phyloP scores from a whole-genome alignment of 2,888 invertebrate genomes.

The Coelinius sp. region DNA sequence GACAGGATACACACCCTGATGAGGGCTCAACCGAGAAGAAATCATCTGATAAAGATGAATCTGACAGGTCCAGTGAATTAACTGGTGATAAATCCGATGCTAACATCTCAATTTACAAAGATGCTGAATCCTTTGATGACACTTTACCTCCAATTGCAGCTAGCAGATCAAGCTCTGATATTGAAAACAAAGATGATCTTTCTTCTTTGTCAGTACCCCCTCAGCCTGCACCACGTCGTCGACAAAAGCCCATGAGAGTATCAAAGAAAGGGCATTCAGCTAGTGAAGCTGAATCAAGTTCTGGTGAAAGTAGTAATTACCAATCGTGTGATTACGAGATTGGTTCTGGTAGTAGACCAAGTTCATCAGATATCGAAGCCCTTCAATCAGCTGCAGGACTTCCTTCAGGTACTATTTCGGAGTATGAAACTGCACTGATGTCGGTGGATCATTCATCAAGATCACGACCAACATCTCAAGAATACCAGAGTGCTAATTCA shows the following conservation, averaged over 20 bases:
- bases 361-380: constrained; percentile 91
- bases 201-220: constrained; percentile 55
- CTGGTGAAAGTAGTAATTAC: constrained; percentile 87
- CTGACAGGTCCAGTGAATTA: constrained; percentile 40
- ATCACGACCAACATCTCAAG: constrained; percentile 83
- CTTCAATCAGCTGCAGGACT: constrained; percentile 72
- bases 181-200: constrained; percentile 51
- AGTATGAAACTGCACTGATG: constrained; percentile 88
- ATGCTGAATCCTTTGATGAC: constrained; percentile 36
- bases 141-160: constrained; percentile 55
- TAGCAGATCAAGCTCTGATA: constrained; percentile 64
- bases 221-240: constrained; percentile 64
- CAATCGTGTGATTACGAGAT: constrained; percentile 89
- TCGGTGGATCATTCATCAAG: constrained; percentile 83
- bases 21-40: constrained; percentile 47
- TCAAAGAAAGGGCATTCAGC: constrained; percentile 80
- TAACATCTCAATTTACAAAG: constrained; percentile 39
- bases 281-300: constrained; percentile 87
- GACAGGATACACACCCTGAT: constrained; percentile 48
- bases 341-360: constrained; percentile 81
- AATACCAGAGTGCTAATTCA: constrained; percentile 89
- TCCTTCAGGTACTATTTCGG: constrained; percentile 83
- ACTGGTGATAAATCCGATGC: constrained; percentile 52
- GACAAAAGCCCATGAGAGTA: constrained; percentile 63
- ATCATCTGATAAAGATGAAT: constrained; percentile 47